These are phyloP conservation scores for Elephantulus edwardii DNA, from an alignment of 2,113 vertebrate genomes.

Conservation along the genomic window DNA sequence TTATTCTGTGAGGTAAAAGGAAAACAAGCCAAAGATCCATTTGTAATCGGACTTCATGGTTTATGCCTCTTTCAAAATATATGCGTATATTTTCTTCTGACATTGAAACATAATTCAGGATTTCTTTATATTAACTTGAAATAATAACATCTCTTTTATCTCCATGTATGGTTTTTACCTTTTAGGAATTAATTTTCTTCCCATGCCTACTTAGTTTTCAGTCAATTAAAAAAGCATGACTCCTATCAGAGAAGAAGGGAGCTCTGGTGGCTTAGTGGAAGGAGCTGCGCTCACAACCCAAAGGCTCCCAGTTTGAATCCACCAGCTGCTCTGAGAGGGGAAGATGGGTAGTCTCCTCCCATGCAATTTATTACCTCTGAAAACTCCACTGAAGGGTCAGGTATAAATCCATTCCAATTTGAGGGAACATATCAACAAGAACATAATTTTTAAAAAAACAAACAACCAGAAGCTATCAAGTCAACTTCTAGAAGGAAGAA, in stretches of 20 bases:
- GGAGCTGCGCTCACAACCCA: too few relatives aligned
- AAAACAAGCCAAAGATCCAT: neutral
- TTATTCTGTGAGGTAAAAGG: slow-evolving; percentile 85
- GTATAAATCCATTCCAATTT: too few relatives aligned
- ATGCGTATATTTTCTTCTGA: neutral
- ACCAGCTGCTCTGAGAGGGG: too few relatives aligned
- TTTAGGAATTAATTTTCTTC: slow-evolving; percentile 50
- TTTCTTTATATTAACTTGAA: slow-evolving; percentile 19
- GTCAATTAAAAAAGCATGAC: neutral
- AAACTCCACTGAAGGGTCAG: too few relatives aligned
- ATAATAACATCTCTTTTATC: slow-evolving; percentile 20
- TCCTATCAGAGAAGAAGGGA: too few relatives aligned
- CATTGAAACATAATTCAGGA: slow-evolving; percentile 15
- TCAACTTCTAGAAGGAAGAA: too few relatives aligned
- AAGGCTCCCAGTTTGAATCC: too few relatives aligned
- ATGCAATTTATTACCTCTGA: too few relatives aligned
- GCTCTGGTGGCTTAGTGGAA: too few relatives aligned
- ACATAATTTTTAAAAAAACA: neutral
- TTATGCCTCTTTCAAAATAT: neutral
- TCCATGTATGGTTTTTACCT: neutral
- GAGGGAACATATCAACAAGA: too few relatives aligned
- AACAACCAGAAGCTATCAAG: too few relatives aligned
- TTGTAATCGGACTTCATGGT: neutral
- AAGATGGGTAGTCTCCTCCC: too few relatives aligned
- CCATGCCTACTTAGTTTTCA: slow-evolving; percentile 3